Conservation (phyloP, 92 coral and sea anemone species). For the Anthopleura xanthogrammica region DNA sequence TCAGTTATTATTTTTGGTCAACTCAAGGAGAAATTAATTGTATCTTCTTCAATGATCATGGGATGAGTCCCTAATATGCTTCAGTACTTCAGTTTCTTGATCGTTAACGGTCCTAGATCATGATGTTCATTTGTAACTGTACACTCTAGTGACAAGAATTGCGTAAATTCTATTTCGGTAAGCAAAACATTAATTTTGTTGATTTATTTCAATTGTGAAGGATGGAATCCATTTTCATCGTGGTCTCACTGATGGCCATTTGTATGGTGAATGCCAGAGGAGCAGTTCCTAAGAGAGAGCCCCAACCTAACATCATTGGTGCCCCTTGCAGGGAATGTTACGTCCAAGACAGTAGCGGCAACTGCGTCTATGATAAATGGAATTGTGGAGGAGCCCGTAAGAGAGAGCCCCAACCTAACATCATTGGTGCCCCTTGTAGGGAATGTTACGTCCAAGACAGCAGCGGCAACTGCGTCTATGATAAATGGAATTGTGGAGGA, state of each 20-base stretch:
- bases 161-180: too few species aligned
- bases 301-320: background rate
- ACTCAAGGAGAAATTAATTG: too few species aligned
- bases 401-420: background rate
- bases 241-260: background rate
- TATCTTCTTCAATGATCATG: too few species aligned
- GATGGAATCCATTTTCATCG: background rate
- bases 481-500: too few species aligned
- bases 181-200: background rate
- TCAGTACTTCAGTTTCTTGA: too few species aligned
- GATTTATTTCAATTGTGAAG: background rate
- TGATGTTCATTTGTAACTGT: background rate
- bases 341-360: background rate
- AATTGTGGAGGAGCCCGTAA: background rate
- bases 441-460: too few species aligned
- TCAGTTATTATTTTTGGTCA: too few species aligned
- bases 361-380: background rate
- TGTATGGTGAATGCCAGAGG: background rate
- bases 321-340: background rate
- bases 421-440: background rate
- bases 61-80: too few species aligned
- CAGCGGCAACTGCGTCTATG: too few species aligned
- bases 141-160: background rate
- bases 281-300: background rate
- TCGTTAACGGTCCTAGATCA: background rate